Conservation (phyloP, 2,797 vertebrate species). For the Acanthopagrus latus region DNA sequence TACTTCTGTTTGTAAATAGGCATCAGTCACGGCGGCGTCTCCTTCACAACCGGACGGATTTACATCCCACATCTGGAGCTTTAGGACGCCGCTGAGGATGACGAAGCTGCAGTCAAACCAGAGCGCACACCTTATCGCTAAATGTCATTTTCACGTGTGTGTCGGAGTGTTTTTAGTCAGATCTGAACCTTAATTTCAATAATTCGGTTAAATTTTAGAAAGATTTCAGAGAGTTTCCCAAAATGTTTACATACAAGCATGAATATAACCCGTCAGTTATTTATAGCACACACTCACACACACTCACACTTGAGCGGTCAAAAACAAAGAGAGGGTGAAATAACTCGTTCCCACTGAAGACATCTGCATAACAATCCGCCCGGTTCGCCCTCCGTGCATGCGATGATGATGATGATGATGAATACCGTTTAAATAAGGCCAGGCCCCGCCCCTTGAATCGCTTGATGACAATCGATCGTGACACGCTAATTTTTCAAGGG, state of each 20-base stretch:
- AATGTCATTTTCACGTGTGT: not conserved
- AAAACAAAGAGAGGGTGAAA: conserved; percentile 55
- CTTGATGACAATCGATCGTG: conserved; percentile 79
- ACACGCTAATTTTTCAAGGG: conserved; percentile 84
- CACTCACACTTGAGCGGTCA: conserved; percentile 20
- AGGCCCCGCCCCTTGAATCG: conserved; percentile 65
- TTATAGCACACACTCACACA: not conserved
- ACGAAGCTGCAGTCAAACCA: conserved; percentile 14
- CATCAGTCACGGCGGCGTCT: conserved; percentile 62
- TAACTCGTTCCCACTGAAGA: conserved; percentile 23
- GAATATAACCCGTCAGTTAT: not conserved
- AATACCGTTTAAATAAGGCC: conserved; percentile 44
- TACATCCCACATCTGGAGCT: conserved; percentile 20
- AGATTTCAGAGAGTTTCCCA: too few relatives aligned
- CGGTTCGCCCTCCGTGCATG: conserved; percentile 39
- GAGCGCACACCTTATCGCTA: not conserved
- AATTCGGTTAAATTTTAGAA: not conserved
- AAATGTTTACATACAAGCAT: not conserved
- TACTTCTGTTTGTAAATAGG: conserved; percentile 68
- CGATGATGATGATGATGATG: conserved; percentile 45
- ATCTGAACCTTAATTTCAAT: too few relatives aligned
- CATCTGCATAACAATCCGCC: conserved; percentile 48
- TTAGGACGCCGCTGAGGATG: not conserved
- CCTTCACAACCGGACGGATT: conserved; percentile 34
- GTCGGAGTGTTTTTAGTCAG: rapidly evolving